Evolutionary conservation across 2,797 vertebrate genomes (phyloP).

Genomic region (Enteromius anoplus): DNA sequence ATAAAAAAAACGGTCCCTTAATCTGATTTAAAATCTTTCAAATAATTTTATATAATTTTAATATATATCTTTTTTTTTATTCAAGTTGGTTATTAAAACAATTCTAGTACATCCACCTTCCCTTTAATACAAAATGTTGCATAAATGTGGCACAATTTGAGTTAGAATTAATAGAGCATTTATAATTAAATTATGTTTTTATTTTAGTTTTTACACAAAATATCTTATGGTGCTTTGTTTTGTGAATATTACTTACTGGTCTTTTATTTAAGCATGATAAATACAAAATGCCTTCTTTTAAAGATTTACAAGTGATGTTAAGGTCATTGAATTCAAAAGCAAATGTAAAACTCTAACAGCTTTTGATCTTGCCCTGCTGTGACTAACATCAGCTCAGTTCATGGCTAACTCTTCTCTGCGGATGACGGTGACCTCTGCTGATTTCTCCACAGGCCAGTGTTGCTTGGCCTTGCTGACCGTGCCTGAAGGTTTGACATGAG

Average conservation of each 20-base stretch:
- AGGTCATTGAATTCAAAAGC: background rate
- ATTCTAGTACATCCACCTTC: background rate
- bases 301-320: background rate
- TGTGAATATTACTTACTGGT: background rate
- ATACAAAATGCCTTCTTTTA: background rate
- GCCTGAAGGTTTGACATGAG: slow-evolving; percentile 15
- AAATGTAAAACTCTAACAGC: background rate
- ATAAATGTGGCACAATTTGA: background rate
- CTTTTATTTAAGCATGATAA: background rate
- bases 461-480: background rate
- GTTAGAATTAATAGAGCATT: background rate
- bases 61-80: too few relatives aligned
- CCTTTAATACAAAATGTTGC: background rate
- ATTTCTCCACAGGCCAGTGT: slow-evolving; percentile 19
- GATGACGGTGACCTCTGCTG: slow-evolving; percentile 29
- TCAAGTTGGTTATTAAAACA: background rate
- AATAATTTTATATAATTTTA: too few relatives aligned
- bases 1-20: too few relatives aligned
- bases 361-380: slow-evolving; percentile 5
- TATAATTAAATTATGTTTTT: background rate
- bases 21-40: too few relatives aligned
- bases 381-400: slow-evolving; percentile 18
- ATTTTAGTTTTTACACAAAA: background rate
- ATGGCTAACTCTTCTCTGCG: slow-evolving; percentile 20
- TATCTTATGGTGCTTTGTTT: background rate